Conservation (phyloP, 1,140 invertebrate species). For the Leucophenga varia region DNA sequence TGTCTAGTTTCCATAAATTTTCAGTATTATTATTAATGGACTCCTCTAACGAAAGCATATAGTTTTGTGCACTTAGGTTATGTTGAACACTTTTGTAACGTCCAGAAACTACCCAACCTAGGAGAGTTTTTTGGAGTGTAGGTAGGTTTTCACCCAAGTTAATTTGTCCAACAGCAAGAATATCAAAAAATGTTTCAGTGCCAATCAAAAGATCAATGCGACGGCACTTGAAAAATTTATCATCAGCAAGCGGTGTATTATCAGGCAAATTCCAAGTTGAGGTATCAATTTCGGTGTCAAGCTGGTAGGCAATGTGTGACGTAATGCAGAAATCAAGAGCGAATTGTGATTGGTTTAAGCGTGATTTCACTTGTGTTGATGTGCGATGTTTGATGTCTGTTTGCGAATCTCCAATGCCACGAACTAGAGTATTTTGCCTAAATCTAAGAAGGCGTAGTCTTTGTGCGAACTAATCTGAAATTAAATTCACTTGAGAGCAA, state of each 20-base stretch:
- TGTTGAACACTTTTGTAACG: background rate
- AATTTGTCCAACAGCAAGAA: constrained; percentile 29
- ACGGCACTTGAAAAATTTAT: constrained; percentile 25
- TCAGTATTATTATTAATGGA: background rate
- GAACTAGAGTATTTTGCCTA: background rate
- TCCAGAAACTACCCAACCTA: constrained; percentile 33
- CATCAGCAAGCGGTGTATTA: constrained; percentile 29
- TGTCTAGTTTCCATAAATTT: constrained; percentile 35
- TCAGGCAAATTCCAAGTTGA: constrained; percentile 21
- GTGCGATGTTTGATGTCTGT: constrained; percentile 2
- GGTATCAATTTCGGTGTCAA: constrained; percentile 13
- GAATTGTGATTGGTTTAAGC: background rate
- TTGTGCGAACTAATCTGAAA: background rate
- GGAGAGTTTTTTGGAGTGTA: constrained; percentile 11
- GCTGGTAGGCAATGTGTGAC: constrained; percentile 13
- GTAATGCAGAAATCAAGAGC: constrained; percentile 6
- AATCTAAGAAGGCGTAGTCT: too few relatives aligned
- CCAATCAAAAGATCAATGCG: constrained; percentile 36
- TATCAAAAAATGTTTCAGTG: constrained; percentile 38
- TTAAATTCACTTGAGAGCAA: constrained; percentile 1
- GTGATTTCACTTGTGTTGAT: constrained; percentile 1
- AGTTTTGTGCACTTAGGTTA: background rate
- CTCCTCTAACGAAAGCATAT: background rate
- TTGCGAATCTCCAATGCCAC: constrained; percentile 1
- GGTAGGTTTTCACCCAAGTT: constrained; percentile 20